Conservation (phyloP, 2,888 invertebrate species). For the Dioctria rufipes region DNA sequence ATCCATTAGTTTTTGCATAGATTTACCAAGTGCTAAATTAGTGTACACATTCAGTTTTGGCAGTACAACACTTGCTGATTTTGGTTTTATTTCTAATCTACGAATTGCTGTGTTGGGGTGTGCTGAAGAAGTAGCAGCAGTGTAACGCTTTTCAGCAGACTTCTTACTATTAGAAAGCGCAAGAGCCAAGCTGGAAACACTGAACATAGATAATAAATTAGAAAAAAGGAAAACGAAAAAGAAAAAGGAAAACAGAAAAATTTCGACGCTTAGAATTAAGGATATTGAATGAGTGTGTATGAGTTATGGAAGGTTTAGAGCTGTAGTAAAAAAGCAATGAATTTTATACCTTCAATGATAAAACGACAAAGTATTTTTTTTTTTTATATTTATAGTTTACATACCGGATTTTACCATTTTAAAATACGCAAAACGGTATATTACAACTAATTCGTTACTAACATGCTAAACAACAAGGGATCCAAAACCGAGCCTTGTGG, state of each 20-base stretch:
- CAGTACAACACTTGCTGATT: background rate
- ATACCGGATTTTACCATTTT: too few relatives aligned
- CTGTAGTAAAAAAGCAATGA: constrained; percentile 21
- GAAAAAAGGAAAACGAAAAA: constrained; percentile 31
- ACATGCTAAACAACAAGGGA: too few relatives aligned
- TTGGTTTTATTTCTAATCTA: background rate
- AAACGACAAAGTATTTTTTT: background rate
- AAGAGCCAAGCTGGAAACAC: constrained; percentile 63
- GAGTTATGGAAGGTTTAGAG: background rate
- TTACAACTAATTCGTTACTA: too few relatives aligned
- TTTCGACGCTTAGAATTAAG: too few relatives aligned
- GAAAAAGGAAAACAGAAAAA: background rate
- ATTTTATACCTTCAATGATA: background rate
- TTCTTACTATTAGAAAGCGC: constrained; percentile 62
- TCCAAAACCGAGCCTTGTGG: too few relatives aligned
- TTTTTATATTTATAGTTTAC: too few relatives aligned
- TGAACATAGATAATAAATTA: constrained; percentile 56
- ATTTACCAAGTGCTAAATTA: constrained; percentile 51
- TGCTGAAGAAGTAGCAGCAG: constrained; percentile 10
- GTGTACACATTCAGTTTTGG: constrained; percentile 28
- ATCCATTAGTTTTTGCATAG: constrained; percentile 37
- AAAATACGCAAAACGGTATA: too few relatives aligned
- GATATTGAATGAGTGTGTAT: background rate
- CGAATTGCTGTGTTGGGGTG: background rate
- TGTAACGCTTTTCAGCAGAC: constrained; percentile 53